Evolutionary conservation across 1,140 invertebrate species (phyloP).

Genomic region (Aphelinus atriplicis): DNA sequence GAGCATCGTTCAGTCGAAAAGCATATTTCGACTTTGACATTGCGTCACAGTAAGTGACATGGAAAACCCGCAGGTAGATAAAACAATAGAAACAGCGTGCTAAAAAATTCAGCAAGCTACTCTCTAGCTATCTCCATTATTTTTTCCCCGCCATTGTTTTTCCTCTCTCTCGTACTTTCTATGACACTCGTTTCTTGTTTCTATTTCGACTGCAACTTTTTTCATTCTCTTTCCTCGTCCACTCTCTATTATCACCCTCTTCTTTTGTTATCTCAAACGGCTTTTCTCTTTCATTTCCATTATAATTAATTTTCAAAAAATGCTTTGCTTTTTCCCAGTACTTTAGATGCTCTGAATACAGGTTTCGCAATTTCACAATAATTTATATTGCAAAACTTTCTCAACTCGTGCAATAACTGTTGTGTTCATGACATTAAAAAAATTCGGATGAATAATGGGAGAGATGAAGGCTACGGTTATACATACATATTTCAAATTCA

Average conservation of each 20-base stretch:
- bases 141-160: neutral
- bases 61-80: conserved; percentile 8
- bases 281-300: conserved; percentile 17
- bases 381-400: too few relatives aligned
- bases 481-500: too few relatives aligned
- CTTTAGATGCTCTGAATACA: too few relatives aligned
- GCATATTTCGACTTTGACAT: conserved; percentile 9
- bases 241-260: too few relatives aligned
- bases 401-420: too few relatives aligned
- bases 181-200: conserved; percentile 16
- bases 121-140: conserved; percentile 5
- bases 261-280: neutral
- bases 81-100: conserved; percentile 24
- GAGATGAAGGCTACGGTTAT: too few relatives aligned
- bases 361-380: too few relatives aligned
- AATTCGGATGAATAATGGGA: too few relatives aligned
- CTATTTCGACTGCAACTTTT: conserved; percentile 17
- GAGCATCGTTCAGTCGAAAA: conserved; percentile 3
- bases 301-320: conserved; percentile 28
- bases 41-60: conserved; percentile 20
- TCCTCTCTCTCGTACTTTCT: neutral
- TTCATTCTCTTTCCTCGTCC: neutral
- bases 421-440: too few relatives aligned
- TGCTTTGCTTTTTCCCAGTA: too few relatives aligned
- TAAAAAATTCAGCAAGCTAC: neutral